These are phyloP conservation scores for Phalangium opilio DNA, from an alignment of 2,888 invertebrate species.

Conservation along the genomic window DNA sequence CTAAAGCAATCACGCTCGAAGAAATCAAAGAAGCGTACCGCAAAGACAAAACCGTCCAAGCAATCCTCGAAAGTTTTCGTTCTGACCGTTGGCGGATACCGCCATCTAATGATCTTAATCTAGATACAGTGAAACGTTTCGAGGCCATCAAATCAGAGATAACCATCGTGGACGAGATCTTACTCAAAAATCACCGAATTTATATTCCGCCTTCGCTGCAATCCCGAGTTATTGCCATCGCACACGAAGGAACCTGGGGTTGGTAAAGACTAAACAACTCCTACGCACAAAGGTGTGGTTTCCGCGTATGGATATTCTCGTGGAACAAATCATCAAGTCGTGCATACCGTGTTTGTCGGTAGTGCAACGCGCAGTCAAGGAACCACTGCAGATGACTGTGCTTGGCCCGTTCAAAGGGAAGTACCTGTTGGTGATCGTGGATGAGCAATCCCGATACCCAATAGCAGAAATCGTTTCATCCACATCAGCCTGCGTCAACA, in stretches of 20 bases:
- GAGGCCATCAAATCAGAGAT: slow-evolving; percentile 4
- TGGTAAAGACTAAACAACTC: too few relatives aligned
- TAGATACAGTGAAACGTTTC: neutral
- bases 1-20: slow-evolving; percentile 2
- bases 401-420: too few relatives aligned
- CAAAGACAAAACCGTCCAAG: too few relatives aligned
- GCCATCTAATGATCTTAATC: too few relatives aligned
- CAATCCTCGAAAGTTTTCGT: too few relatives aligned
- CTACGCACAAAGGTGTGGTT: too few relatives aligned
- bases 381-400: neutral
- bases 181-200: slow-evolving; percentile 2
- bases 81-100: too few relatives aligned
- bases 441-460: too few relatives aligned
- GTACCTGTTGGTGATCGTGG: too few relatives aligned
- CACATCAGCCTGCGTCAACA: neutral
- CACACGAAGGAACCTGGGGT: too few relatives aligned
- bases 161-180: slow-evolving; percentile 1
- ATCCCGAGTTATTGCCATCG: neutral
- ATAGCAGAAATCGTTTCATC: too few relatives aligned
- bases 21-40: neutral
- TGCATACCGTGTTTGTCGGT: neutral
- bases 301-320: too few relatives aligned
- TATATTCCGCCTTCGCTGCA: neutral
- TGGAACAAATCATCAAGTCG: slow-evolving; percentile 1
- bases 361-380: neutral